A percentile compares a stretch with the other conserved stretches of the same genome.
These are phyloP conservation scores for Drosophila tristis DNA, from an alignment of 1,140 invertebrate genomes.

Conservation along the genomic window DNA sequence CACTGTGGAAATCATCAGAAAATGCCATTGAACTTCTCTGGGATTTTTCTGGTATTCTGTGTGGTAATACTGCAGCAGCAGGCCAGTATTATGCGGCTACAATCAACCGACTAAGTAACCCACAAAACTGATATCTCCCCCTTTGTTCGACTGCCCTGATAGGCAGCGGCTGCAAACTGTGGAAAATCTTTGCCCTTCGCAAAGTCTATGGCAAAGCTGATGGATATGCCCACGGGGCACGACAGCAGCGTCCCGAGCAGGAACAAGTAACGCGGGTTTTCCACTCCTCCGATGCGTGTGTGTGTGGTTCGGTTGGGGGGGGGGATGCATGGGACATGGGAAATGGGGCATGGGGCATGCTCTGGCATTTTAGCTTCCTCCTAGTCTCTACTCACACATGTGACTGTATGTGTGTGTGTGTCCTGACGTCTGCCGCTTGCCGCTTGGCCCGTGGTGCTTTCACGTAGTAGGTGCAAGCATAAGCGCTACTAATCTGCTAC, in stretches of 20 bases:
- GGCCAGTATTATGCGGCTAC: no score
- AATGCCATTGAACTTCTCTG: no score
- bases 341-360: not conserved
- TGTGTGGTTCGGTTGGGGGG: not conserved
- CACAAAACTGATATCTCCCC: not conserved
- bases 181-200: conserved; percentile 1
- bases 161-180: conserved; percentile 23
- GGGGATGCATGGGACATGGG: no score
- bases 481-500: conserved; percentile 81
- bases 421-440: not conserved
- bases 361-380: not conserved
- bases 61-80: no score
- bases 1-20: no score
- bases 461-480: conserved; percentile 81
- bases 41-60: no score
- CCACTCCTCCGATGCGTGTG: not conserved
- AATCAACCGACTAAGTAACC: no score
- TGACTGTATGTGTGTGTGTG: not conserved
- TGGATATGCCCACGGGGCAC: conserved; percentile 14
- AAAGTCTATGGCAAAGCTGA: conserved; percentile 27
- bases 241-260: conserved; percentile 1
- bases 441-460: conserved; percentile 21
- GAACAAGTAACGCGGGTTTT: conserved; percentile 45
- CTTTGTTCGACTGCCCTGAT: conserved; percentile 1
- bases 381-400: not conserved